Evolutionary conservation across 2,113 vertebrate genomes (phyloP).

Genomic region (Tiliqua scincoides): DNA sequence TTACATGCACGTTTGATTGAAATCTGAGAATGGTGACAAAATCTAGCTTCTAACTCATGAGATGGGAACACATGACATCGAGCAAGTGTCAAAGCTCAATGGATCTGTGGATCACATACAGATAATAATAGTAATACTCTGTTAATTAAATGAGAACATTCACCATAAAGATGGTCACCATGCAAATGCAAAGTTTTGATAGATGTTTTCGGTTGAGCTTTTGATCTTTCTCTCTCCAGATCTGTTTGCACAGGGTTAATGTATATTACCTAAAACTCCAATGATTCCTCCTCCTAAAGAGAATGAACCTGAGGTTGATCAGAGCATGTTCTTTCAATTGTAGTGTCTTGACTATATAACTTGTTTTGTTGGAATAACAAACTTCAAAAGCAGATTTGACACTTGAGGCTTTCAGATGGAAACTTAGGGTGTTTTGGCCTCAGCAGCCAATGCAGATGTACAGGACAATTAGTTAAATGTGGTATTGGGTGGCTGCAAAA

Average conservation of each 20-base stretch:
- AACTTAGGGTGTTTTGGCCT: slow-evolving; percentile 17
- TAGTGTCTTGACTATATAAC: background rate
- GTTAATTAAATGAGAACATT: background rate
- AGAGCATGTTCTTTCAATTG: slow-evolving; percentile 25
- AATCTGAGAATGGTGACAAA: too few relatives aligned
- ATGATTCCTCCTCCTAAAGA: background rate
- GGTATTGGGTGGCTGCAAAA: background rate
- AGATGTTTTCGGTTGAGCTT: too few relatives aligned
- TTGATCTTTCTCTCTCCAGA: slow-evolving; percentile 34
- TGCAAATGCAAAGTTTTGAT: background rate
- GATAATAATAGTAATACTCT: too few relatives aligned
- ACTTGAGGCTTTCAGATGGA: slow-evolving; percentile 22
- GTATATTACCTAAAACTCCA: slow-evolving; percentile 18
- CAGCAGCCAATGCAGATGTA: slow-evolving; percentile 6
- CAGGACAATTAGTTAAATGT: slow-evolving; percentile 7
- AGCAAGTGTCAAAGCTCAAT: too few relatives aligned
- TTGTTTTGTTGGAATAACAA: background rate
- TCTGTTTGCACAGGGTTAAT: slow-evolving; percentile 45
- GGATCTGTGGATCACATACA: too few relatives aligned
- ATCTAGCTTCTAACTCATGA: too few relatives aligned
- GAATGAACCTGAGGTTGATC: background rate
- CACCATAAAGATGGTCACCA: background rate
- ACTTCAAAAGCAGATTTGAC: background rate
- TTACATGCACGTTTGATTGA: too few relatives aligned
- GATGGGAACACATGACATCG: too few relatives aligned